Evolutionary conservation across 92 coral and sea anemone genomes (phyloP), one percentile per base, ranked within the genome.

Genomic region (Bergia puertoricense): DNA sequence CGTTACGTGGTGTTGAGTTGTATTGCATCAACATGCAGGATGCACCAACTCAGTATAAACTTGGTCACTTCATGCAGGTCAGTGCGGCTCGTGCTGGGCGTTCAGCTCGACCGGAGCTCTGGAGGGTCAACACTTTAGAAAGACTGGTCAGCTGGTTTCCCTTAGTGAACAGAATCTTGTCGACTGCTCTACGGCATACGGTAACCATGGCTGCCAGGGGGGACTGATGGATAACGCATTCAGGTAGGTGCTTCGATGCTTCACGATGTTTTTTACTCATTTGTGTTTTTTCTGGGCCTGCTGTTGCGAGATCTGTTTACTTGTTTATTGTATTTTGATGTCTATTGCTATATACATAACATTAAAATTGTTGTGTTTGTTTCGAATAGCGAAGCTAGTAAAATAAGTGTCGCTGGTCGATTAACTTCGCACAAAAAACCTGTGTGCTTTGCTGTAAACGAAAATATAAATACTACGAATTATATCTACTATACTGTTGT

Each of bases 81-180:
- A 81, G 57, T 89, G 95, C 86, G 96, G 98, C 23, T 77, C 92
- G 1, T 93, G 96, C 89, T 93, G 98, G 98, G 94, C 98, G n/a
- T 93, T 93, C 92, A 92, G 98, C 79, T 92, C 86, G 62, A 95
- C 98, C 22, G 98, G 98, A 36, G 91, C 98, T 22, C 85, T 95
- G 37, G 98, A 95, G 72, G 98, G 98, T 36, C 98, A 95, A 44
- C 94, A 95, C 89, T 95, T 95, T 72, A 91, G 80, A 81, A 89
- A 90, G 79, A 95, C 94, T 2, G 96, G 96, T 22, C 89, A 89
- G 59, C 92, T 95, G 44, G 94, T 93, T 43, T 95, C 98, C 48
- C 96, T 95, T 6, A 95, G 98, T 78, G 98, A 95, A 85, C 98
- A 95, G 88, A 95, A 95, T 76, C 93, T 95, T 16, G 94, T 95